Conservation (phyloP, 2,797 vertebrate species). For the Typhlichthys eigenmanni region DNA sequence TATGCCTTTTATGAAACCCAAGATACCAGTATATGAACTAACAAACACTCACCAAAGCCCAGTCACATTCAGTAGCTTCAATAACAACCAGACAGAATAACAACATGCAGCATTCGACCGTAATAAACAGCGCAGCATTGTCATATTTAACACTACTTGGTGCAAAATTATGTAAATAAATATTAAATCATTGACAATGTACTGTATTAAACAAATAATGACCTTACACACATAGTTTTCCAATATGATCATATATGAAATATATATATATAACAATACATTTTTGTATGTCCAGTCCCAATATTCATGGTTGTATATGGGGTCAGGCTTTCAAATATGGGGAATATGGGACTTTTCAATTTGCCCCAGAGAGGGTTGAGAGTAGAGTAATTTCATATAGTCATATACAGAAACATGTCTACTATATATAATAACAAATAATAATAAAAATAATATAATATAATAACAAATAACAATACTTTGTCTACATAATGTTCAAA, state of each 20-base stretch:
- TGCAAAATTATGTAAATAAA: slow-evolving; percentile 17
- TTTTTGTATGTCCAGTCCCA: background rate
- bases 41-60: slow-evolving; percentile 15
- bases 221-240: background rate
- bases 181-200: slow-evolving; percentile 11
- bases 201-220: slow-evolving; percentile 2
- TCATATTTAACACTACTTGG: background rate
- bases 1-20: slow-evolving; percentile 29
- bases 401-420: too few relatives aligned
- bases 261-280: slow-evolving; percentile 3
- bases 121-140: background rate
- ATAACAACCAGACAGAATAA: slow-evolving; percentile 14
- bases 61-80: background rate
- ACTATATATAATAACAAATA: too few relatives aligned
- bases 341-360: background rate
- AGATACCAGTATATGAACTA: slow-evolving; percentile 42
- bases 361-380: too few relatives aligned
- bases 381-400: too few relatives aligned
- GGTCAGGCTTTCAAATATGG: slow-evolving; percentile 16
- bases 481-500: too few relatives aligned
- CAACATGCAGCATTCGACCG: background rate
- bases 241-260: background rate
- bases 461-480: too few relatives aligned
- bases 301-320: slow-evolving; percentile 16
- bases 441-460: too few relatives aligned